Conservation (phyloP, 2,113 vertebrate genomes). For the Ginglymostoma cirratum region DNA sequence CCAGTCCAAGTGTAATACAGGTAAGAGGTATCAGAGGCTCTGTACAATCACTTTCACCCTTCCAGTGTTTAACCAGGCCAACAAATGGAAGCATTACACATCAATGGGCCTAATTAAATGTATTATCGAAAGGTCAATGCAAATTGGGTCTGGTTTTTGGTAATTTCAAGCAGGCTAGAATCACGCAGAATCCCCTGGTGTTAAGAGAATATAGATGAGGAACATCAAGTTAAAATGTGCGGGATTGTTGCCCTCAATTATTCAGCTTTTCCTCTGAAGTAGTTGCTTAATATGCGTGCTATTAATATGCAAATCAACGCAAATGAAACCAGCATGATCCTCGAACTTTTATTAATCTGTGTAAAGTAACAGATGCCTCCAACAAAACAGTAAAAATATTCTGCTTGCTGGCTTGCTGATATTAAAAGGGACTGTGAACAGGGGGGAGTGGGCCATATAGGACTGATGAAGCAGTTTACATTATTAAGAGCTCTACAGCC, state of each 20-base stretch:
- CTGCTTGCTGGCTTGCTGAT: slow-evolving; percentile 40
- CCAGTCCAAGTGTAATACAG: background rate
- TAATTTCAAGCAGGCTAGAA: slow-evolving; percentile 80
- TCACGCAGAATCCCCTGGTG: slow-evolving; percentile 70
- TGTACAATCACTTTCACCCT: slow-evolving; percentile 1
- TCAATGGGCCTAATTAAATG: slow-evolving; percentile 94
- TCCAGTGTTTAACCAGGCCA: slow-evolving; percentile 72
- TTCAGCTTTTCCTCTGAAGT: slow-evolving; percentile 92
- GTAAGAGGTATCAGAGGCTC: background rate
- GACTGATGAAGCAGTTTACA: slow-evolving; percentile 10
- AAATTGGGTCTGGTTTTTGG: slow-evolving; percentile 73
- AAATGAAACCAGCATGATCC: slow-evolving; percentile 70
- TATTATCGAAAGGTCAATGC: slow-evolving; percentile 90
- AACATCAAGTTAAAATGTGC: slow-evolving; percentile 89
- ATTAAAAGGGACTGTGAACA: background rate
- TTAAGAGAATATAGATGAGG: slow-evolving; percentile 90
- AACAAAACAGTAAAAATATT: slow-evolving; percentile 30
- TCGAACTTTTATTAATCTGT: slow-evolving; percentile 58
- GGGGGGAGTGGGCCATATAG: slow-evolving; percentile 6
- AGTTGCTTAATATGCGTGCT: slow-evolving; percentile 94
- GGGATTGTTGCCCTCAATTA: slow-evolving; percentile 86
- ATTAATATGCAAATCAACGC: slow-evolving; percentile 95
- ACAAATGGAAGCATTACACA: slow-evolving; percentile 71
- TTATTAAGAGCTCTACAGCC: background rate
- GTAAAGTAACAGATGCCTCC: slow-evolving; percentile 71